Percentiles rank a stretch among this genome's conserved stretches.
phyloP scores from a whole-genome alignment of 1,140 invertebrate genomes.

The Drosophila punjabiensis region DNA sequence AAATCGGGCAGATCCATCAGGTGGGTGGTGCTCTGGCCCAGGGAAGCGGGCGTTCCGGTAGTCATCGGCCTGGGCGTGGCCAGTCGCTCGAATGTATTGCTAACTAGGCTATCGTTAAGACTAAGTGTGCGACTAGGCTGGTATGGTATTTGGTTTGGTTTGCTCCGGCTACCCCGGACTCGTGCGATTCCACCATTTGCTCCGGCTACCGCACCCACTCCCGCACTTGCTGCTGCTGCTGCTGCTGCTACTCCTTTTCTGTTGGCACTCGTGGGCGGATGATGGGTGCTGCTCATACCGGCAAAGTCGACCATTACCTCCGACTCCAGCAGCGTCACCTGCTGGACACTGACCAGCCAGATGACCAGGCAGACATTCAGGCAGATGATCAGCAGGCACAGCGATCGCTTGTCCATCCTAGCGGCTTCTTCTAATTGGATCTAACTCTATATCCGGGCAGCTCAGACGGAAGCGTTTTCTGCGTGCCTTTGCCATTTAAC shows the following conservation, averaged over 20 bases:
- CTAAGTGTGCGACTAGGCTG: constrained; percentile 68
- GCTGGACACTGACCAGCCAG: constrained; percentile 78
- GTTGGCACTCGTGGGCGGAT: constrained; percentile 46
- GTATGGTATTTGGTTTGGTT: constrained; percentile 72
- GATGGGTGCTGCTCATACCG: constrained; percentile 13
- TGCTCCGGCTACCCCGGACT: constrained; percentile 27
- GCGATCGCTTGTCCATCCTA: constrained; percentile 78
- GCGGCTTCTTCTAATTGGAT: constrained; percentile 33
- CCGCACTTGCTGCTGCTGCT: background rate
- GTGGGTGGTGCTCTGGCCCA: constrained; percentile 85
- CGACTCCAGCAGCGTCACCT: constrained; percentile 49
- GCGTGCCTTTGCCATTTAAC: constrained; percentile 74
- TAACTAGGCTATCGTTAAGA: constrained; percentile 68
- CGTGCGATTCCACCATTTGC: constrained; percentile 9
- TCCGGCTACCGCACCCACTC: background rate
- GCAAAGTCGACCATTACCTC: constrained; percentile 8
- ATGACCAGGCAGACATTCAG: constrained; percentile 74
- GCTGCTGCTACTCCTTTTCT: constrained; percentile 30
- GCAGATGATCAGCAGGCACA: constrained; percentile 76
- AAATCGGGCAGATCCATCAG: constrained; percentile 88
- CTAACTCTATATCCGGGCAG: constrained; percentile 43
- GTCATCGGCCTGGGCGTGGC: constrained; percentile 43
- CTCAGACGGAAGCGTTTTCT: constrained; percentile 74
- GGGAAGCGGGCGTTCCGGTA: constrained; percentile 21
- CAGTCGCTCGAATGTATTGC: constrained; percentile 46